Percentiles rank a stretch among this genome's conserved stretches.
phyloP scores from a whole-genome alignment of 2,888 invertebrate species.

The Cheilosia soror region DNA sequence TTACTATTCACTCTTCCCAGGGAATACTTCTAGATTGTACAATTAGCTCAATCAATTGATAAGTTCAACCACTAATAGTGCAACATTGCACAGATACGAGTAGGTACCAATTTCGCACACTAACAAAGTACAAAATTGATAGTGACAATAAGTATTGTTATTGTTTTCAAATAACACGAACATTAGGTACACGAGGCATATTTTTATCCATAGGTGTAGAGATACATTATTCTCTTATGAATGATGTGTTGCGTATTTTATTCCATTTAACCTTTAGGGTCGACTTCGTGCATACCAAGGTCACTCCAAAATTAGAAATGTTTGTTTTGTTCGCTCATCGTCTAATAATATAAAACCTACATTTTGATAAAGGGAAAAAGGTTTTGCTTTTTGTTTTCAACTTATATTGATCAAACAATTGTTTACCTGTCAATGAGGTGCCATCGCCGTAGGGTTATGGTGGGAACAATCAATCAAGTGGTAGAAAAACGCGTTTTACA shows the following conservation, averaged over 20 bases:
- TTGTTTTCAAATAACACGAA: not conserved
- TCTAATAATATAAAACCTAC: constrained; percentile 42
- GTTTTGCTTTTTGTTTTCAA: constrained; percentile 6
- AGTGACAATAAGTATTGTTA: not conserved
- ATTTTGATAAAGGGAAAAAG: constrained; percentile 25
- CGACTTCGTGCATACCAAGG: constrained; percentile 42
- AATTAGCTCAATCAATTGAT: no score
- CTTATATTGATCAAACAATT: constrained; percentile 64
- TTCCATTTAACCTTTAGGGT: constrained; percentile 49
- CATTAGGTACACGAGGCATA: not conserved
- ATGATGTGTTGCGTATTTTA: constrained; percentile 3
- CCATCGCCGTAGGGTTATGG: constrained; percentile 35
- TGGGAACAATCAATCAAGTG: constrained; percentile 59
- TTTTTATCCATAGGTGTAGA: not conserved
- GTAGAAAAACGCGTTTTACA: constrained; percentile 46
- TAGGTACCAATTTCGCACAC: no score
- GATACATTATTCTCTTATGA: not conserved
- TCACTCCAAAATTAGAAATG: constrained; percentile 49
- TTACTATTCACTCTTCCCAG: no score
- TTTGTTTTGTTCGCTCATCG: constrained; percentile 51
- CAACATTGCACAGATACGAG: no score
- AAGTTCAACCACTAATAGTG: no score
- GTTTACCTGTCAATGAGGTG: constrained; percentile 56
- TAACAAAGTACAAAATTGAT: no score
- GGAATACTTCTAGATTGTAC: no score